Evolutionary conservation across 2,888 invertebrate species (phyloP), one percentile per base, ranked within the genome.

Genomic region (Tetragnatha montana): DNA sequence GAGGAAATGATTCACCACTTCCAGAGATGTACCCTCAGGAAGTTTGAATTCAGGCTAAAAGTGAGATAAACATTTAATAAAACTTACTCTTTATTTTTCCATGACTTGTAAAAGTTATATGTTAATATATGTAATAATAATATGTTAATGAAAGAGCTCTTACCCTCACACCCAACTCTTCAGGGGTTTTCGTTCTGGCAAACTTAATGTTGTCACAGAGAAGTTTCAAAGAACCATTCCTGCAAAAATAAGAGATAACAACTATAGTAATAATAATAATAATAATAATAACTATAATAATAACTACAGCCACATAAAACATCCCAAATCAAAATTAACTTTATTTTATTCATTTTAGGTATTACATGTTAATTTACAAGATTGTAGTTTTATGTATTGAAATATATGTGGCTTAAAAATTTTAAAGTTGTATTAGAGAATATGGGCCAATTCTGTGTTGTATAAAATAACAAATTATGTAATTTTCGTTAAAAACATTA

Each of bases 1-100:
- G 93, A 98, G 95, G 93, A 96, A 93, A 82, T 93, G 92, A 81
- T 93, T 96, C 92, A 98, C 97, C 91, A 95, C 95, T 82, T 96
- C 96, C 93, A 98, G 94, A 79, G 96, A 96, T 19, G 95, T 94
- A 81, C 96, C 95, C 17, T 96, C 95, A 60, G 97, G 97, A 83
- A 97, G 96, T 92, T 96, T 95, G 21, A 92, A 91, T 68, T 92
- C 91, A 47, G 91, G 85, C 89, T 87, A 60, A 12, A 82, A 81
- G 81, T 19, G 19, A 71, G 19, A 22, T 19, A 19, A 35, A 35
- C 6, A 10, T 19, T 10, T 22, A 19, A n/a, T 22, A 71, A 6
- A n/a, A 21, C 19, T 19, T 8, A 71, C 71, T n/a, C 6, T 71
- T n/a, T 3, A 6, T 19, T 19, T 71, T 71, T 8, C 19, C 19